Base-by-base conservation (phyloP, 2,113 vertebrate genomes). In the Taurulus bubalis region DNA sequence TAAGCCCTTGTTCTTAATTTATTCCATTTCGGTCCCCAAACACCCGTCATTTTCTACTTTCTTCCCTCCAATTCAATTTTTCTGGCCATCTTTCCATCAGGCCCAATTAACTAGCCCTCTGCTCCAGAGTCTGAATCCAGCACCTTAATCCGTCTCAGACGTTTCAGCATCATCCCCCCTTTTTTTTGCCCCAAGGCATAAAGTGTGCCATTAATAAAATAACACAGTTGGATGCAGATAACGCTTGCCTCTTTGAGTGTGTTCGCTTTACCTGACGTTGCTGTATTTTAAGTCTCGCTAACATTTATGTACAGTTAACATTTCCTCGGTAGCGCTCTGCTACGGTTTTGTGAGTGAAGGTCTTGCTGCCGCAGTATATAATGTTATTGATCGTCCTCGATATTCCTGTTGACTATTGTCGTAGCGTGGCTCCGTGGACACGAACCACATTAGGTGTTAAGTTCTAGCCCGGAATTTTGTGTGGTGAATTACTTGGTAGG, bases 11-110 rank as follows among this genome's bases (percentile, higher is more conserved):
- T 36, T 80, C 82, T 80, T 84, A 71, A 85, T 87, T 82, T 82
- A 84, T 89, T 88, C 36, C 11, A 77, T 81, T 85, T 66, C 51
- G 73, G 14, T 84, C 77, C 80, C 77, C 70, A 74, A 91, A 79
- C 69, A 77, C 75, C 62, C 1, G 69, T 85, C 58, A 77, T 75
- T 79, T 86, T 73, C 76, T 58, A 70, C 65, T 62, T 69, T 79
- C 81, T 75, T 79, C 62, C 55, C 34, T 87, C 75, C 55, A 81
- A 90, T 73, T 84, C 62, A 79, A 82, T 87, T 82, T 84, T 62
- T 69, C 66, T 36, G 15, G 16, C 34, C 2, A 58, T 75, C 72
- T 49, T 73, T 82, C 82, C 79, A 89, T 85, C 73, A 80, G 55
- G 66, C 70, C 80, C 81, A 83, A 91, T 91, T 86, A 89, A 67